Evolutionary conservation across 2,888 invertebrate genomes (phyloP), one percentile per base, ranked within the genome.

Genomic region (Caenorhabditis sp.): DNA sequence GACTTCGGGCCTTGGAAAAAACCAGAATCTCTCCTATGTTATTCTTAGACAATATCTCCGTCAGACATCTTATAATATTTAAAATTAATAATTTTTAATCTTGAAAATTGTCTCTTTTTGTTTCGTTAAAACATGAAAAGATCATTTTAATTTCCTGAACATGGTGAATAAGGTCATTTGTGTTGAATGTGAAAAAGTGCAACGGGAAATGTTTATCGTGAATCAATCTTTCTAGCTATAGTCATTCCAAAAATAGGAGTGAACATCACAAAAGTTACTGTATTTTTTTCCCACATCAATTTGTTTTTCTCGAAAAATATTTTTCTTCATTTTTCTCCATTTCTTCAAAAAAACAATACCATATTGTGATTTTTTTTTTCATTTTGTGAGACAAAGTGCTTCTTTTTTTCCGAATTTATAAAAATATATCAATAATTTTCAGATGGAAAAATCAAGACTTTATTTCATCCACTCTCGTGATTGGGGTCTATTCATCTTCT

Each of bases 381-480:
- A 27, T 54, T 53, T 23, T 54, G 53, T 4, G 10, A 10, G 43
- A 3, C 43, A 43, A 43, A 17, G 12, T 43, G 12, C 43, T 17
- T 43, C 43, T 17, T 43, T n/a, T 43, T 43, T 43, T 43, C 14
- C 43, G 14, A 43, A 43, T 10, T 3, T 17, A 14, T 10, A 26
- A 23, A 51, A 31, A n/a, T n/a, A n/a, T n/a, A n/a, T n/a, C n/a
- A n/a, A n/a, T n/a, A n/a, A 14, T 8, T 65, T 65, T n/a, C 64
- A 65, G 64, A 65, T 65, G 64, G n/a, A 36, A 6, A 19, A 1
- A 31, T 19, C 14, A 19, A 19, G 37, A 63, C 14, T 21, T 37
- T 24, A 24, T 27, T 58, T 36, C 36, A 55, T 70, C 2, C 62
- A 50, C n/a, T 0, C 62, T 26, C 62, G 70, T n/a, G 70, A 70